Conservation (phyloP, 2,113 vertebrate species). For the Zapornia atra region DNA sequence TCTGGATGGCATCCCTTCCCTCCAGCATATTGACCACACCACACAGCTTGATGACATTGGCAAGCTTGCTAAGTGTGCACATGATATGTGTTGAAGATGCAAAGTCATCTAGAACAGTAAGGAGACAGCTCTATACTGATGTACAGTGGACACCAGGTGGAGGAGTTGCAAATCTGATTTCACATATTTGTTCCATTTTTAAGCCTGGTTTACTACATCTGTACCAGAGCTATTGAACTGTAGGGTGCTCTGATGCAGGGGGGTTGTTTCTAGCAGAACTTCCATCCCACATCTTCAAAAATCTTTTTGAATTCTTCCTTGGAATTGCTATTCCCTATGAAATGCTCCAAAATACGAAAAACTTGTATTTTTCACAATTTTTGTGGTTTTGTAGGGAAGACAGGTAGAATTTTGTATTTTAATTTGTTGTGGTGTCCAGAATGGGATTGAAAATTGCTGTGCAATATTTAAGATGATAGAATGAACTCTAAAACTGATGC, state of each 20-base stretch:
- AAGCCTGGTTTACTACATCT: not conserved
- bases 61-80: too few relatives aligned
- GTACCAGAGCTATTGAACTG: not conserved
- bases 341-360: not conserved
- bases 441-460: not conserved
- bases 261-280: not conserved
- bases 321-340: not conserved
- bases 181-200: not conserved
- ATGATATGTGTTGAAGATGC: too few relatives aligned
- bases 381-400: not conserved
- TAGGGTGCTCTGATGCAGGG: not conserved
- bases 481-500: not conserved
- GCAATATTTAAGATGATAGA: not conserved
- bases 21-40: too few relatives aligned
- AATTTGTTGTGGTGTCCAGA: not conserved
- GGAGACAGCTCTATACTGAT: not conserved
- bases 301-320: not conserved
- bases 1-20: too few relatives aligned
- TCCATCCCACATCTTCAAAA: not conserved
- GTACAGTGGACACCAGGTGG: not conserved
- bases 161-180: not conserved
- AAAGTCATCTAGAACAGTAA: not conserved
- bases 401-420: rapidly evolving
- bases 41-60: too few relatives aligned
- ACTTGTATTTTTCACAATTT: not conserved